phyloP scores from a whole-genome alignment of 2,888 invertebrate genomes.

The Linnaemya vulpina region DNA sequence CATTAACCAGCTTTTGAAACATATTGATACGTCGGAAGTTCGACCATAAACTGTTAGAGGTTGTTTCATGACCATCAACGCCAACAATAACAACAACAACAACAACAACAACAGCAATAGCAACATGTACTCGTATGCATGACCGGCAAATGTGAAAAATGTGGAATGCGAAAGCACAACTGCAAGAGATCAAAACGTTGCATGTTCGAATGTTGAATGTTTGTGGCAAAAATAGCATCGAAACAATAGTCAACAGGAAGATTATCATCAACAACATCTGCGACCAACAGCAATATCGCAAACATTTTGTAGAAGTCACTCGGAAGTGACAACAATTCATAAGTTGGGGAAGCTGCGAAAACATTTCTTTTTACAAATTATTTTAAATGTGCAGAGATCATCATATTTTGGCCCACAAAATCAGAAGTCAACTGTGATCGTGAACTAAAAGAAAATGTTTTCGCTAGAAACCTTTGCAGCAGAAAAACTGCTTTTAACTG shows the following conservation, averaged over 20 bases:
- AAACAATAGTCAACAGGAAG: constrained; percentile 48
- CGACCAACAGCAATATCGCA: not conserved
- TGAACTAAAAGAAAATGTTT: no score
- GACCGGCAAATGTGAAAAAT: not conserved
- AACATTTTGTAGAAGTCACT: not conserved
- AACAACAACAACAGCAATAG: constrained; percentile 4
- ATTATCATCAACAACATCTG: constrained; percentile 37
- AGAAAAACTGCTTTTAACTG: no score
- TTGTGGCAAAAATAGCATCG: constrained; percentile 43
- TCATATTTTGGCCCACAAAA: no score
- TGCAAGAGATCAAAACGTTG: constrained; percentile 44
- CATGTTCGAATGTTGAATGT: constrained; percentile 21
- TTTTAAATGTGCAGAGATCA: no score
- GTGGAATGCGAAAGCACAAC: constrained; percentile 11
- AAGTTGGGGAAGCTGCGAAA: no score
- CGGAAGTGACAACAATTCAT: no score
- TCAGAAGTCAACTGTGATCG: no score
- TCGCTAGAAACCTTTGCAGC: no score
- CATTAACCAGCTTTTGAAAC: constrained; percentile 29
- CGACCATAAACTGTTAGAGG: constrained; percentile 21
- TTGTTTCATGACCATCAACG: constrained; percentile 51
- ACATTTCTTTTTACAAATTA: no score
- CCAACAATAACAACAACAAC: constrained; percentile 16
- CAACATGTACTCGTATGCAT: not conserved
- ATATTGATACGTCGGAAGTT: constrained; percentile 48